These are phyloP conservation scores for Eupsilia transversa DNA, from an alignment of 2,888 invertebrate genomes.

Conservation along the genomic window DNA sequence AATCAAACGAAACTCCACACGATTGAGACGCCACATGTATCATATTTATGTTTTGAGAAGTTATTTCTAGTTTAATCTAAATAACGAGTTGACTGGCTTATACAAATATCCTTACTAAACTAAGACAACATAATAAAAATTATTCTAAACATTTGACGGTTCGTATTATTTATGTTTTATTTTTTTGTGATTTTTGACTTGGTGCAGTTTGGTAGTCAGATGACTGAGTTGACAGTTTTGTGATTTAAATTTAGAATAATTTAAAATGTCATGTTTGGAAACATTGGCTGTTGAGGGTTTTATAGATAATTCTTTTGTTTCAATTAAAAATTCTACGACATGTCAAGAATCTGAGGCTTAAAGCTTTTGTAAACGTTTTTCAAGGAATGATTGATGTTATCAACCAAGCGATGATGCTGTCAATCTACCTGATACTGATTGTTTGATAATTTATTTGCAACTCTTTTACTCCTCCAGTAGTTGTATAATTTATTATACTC, in stretches of 20 bases:
- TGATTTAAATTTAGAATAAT: constrained; percentile 47
- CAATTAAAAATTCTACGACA: background rate
- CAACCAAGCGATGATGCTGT: constrained; percentile 8
- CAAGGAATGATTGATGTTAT: constrained; percentile 39
- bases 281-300: constrained; percentile 21
- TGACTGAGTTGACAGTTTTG: constrained; percentile 41
- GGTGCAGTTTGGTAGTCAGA: constrained; percentile 46
- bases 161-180: constrained; percentile 61
- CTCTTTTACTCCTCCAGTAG: too few relatives aligned
- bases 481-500: too few relatives aligned
- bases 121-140: constrained; percentile 86
- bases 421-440: constrained; percentile 18
- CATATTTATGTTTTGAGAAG: constrained; percentile 86
- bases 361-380: constrained; percentile 37
- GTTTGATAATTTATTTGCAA: constrained; percentile 6
- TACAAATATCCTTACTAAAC: constrained; percentile 82
- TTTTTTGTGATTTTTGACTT: constrained; percentile 64
- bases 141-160: constrained; percentile 73
- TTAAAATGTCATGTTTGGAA: constrained; percentile 23
- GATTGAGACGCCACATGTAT: constrained; percentile 87
- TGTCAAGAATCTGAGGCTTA: constrained; percentile 19
- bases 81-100: constrained; percentile 80
- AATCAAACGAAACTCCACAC: constrained; percentile 72
- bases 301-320: background rate
- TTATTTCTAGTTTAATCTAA: constrained; percentile 85